phyloP scores from a whole-genome alignment of 1,140 invertebrate genomes.

The Plectrocnemia conspersa region DNA sequence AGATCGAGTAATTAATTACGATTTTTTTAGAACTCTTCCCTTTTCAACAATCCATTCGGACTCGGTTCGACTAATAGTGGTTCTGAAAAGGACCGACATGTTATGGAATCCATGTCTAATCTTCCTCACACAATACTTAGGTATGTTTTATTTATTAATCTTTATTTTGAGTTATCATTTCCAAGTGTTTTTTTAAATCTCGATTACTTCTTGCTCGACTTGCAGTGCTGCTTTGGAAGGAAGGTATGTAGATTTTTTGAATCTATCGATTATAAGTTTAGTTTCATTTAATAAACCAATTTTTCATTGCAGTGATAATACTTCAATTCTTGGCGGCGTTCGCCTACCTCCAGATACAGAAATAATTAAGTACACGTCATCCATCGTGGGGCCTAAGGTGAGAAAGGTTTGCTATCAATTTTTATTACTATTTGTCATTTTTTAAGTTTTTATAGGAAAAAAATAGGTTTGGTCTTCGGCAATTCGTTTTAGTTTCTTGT shows the following conservation, averaged over 20 bases:
- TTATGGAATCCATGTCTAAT: slow-evolving; percentile 46
- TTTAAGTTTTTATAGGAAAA: too few relatives aligned
- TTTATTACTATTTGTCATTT: slow-evolving; percentile 34
- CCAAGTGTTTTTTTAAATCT: slow-evolving; percentile 6
- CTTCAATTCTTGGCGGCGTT: slow-evolving; percentile 72
- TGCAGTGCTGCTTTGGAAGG: slow-evolving; percentile 59
- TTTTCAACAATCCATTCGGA: slow-evolving; percentile 43
- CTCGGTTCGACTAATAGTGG: slow-evolving; percentile 36
- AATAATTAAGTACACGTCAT: slow-evolving; percentile 84
- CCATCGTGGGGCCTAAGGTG: slow-evolving; percentile 73
- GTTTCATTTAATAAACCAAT: too few relatives aligned
- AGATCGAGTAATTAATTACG: not conserved
- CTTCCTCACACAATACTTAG: slow-evolving; percentile 49
- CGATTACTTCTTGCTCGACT: slow-evolving; percentile 36
- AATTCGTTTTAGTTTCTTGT: too few relatives aligned
- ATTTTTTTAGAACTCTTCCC: slow-evolving; percentile 36
- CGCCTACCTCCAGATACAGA: slow-evolving; percentile 81
- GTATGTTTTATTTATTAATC: slow-evolving; percentile 34
- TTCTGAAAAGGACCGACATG: slow-evolving; percentile 46
- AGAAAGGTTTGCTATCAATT: slow-evolving; percentile 36
- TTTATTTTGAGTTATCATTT: slow-evolving; percentile 15
- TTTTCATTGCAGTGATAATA: slow-evolving; percentile 61
- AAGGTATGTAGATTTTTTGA: slow-evolving; percentile 48
- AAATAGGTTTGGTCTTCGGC: too few relatives aligned
- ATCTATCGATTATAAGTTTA: not conserved